phyloP scores from a whole-genome alignment of 2,797 vertebrate species.

The Scyliorhinus canicula region DNA sequence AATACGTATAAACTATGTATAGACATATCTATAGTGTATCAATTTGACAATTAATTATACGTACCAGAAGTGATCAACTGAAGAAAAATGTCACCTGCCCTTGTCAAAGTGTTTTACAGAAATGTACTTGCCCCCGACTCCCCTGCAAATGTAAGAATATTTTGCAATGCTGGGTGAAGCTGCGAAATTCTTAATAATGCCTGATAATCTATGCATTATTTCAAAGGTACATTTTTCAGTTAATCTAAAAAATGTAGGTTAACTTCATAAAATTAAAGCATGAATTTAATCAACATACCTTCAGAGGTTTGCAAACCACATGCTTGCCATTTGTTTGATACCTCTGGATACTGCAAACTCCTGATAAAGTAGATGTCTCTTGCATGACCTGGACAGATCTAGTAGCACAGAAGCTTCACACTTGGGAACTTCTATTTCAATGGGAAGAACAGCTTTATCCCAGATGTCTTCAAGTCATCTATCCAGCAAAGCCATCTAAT shows the following conservation, averaged over 20 bases:
- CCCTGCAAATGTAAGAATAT: background rate
- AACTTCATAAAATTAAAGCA: background rate
- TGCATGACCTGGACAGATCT: background rate
- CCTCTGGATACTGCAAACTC: background rate
- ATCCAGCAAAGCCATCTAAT: background rate
- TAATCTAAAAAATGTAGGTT: background rate
- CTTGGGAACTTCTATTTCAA: background rate
- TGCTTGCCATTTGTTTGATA: background rate
- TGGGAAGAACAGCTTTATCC: background rate
- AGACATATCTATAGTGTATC: background rate
- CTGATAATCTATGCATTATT: conserved; percentile 15
- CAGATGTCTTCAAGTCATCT: background rate
- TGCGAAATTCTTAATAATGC: conserved; percentile 2
- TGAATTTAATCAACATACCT: background rate
- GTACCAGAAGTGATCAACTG: background rate
- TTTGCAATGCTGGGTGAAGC: background rate
- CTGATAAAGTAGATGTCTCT: background rate
- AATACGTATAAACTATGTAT: background rate
- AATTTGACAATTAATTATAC: conserved; percentile 13
- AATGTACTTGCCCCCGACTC: conserved; percentile 17
- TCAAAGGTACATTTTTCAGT: background rate
- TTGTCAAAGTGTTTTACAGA: conserved; percentile 19
- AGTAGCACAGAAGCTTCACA: background rate
- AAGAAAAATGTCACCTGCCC: conserved; percentile 4
- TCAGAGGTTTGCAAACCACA: background rate